Percentiles rank a stretch among this genome's conserved stretches.
Conservation (phyloP, 2,797 vertebrate genomes). For the Falco berigora region DNA sequence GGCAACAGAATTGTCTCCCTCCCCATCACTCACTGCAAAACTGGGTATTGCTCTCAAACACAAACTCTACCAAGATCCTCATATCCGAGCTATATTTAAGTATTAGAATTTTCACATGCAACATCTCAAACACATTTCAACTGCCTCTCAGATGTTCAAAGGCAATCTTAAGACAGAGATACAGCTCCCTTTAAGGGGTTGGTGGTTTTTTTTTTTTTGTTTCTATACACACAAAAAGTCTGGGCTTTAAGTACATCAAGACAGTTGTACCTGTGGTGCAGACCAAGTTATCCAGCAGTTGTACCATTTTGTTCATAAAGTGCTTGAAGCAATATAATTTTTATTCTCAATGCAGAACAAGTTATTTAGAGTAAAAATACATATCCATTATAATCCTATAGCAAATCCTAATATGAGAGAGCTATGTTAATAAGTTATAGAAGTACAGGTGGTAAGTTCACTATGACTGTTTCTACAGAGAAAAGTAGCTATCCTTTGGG, state of each 20-base stretch:
- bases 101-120: background rate
- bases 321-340: background rate
- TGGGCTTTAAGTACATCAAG: background rate
- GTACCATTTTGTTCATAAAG: background rate
- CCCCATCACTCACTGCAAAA: background rate
- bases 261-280: background rate
- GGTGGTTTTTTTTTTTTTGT: background rate
- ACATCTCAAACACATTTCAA: background rate
- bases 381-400: background rate
- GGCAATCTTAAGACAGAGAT: background rate
- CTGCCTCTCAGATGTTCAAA: background rate
- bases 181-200: background rate
- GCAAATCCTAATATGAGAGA: background rate
- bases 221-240: background rate
- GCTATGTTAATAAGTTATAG: accelerated
- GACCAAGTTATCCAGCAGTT: background rate
- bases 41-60: background rate
- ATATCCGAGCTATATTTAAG: background rate
- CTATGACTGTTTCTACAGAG: background rate
- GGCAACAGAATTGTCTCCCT: background rate
- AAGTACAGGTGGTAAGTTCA: background rate
- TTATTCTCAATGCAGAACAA: background rate
- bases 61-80: background rate
- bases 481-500: background rate
- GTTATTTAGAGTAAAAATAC: background rate